A percentile compares a stretch with the other conserved stretches of the same genome.
Evolutionary conservation across 2,113 vertebrate genomes (phyloP).

Genomic region (Carollia perspicillata): DNA sequence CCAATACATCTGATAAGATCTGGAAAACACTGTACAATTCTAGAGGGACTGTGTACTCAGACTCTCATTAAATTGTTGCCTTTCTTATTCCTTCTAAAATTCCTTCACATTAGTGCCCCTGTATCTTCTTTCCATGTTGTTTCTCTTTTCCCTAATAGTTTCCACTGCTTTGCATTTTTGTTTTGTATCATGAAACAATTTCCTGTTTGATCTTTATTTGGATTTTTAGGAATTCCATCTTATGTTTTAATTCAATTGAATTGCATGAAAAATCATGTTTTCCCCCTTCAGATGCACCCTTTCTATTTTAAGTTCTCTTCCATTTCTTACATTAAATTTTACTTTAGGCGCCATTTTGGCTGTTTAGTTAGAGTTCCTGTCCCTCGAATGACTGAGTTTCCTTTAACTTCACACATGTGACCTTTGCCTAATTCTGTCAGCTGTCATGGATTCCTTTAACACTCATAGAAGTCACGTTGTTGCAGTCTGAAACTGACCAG

Average conservation of each 20-base stretch:
- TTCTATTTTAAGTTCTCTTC: constrained; percentile 15
- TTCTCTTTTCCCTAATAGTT: not conserved
- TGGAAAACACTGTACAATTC: not conserved
- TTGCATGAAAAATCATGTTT: not conserved
- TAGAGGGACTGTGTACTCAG: not conserved
- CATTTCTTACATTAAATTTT: constrained; percentile 11
- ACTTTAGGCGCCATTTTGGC: not conserved
- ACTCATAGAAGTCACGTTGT: not conserved
- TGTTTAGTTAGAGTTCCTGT: not conserved
- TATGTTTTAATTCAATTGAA: constrained; percentile 21
- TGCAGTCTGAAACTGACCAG: not conserved
- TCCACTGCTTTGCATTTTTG: not conserved
- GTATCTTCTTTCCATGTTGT: not conserved
- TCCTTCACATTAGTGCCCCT: not conserved
- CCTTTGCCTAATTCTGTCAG: not conserved
- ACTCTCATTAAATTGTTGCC: not conserved
- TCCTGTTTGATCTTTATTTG: not conserved
- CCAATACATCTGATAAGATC: not conserved
- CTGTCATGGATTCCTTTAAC: not conserved
- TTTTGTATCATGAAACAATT: not conserved
- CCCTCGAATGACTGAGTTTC: not conserved
- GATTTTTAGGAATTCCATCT: not conserved
- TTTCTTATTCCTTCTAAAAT: not conserved
- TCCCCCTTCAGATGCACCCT: not conserved
- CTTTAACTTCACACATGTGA: not conserved